phyloP scores from a whole-genome alignment of 2,797 vertebrate genomes.

The Lagorchestes hirsutus region DNA sequence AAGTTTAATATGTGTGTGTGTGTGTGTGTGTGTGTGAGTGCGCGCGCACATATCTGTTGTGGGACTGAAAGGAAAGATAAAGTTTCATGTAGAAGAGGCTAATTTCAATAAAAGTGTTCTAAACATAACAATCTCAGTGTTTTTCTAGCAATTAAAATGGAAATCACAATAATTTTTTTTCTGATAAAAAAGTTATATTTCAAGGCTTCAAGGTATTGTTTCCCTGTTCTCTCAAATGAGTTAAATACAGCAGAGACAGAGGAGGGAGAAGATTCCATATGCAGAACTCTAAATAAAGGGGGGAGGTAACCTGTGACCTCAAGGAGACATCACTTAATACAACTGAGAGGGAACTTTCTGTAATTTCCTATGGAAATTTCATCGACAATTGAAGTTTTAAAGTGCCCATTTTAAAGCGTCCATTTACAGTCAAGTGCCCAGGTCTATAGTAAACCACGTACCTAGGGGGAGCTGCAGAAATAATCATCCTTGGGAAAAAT shows the following conservation, averaged over 20 bases:
- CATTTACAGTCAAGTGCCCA: neutral
- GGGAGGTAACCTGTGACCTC: conserved; percentile 30
- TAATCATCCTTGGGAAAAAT: neutral
- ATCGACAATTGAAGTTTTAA: neutral
- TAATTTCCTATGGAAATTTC: neutral
- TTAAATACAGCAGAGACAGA: conserved; percentile 58
- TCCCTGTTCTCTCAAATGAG: conserved; percentile 49
- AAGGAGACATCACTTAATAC: conserved; percentile 9
- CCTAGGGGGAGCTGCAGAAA: neutral
- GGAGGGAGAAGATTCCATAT: conserved; percentile 61
- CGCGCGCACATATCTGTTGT: neutral
- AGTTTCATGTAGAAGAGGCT: neutral
- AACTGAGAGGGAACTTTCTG: neutral
- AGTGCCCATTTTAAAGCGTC: conserved; percentile 1
- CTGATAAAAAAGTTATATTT: neutral
- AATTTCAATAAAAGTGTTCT: neutral
- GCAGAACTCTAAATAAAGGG: conserved; percentile 22
- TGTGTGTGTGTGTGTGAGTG: neutral
- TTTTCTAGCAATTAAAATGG: neutral
- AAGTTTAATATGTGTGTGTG: conserved; percentile 1
- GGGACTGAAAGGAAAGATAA: neutral
- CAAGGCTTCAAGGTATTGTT: neutral
- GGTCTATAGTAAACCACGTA: neutral
- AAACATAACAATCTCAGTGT: neutral
- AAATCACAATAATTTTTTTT: neutral